Percentiles rank a stretch among this genome's conserved stretches.
phyloP scores from a whole-genome alignment of 2,797 vertebrate genomes.

The Argyrosomus regius region DNA sequence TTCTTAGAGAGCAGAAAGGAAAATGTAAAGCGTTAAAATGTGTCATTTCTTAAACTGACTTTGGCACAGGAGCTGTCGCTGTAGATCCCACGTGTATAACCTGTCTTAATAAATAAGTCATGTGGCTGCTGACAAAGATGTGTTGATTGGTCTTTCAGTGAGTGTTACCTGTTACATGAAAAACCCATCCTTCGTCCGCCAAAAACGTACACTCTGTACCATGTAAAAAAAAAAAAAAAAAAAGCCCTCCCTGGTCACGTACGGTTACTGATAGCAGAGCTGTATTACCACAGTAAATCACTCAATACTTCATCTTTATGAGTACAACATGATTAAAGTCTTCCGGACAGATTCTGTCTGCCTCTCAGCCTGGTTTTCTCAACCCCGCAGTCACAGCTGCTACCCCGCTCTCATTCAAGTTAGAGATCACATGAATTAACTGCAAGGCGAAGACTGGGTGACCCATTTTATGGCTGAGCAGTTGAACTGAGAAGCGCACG shows the following conservation, averaged over 20 bases:
- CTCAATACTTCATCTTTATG: constrained; percentile 24
- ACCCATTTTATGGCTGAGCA: constrained; percentile 70
- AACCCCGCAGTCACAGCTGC: constrained; percentile 53
- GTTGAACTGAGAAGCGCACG: constrained; percentile 48
- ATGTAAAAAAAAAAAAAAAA: neutral
- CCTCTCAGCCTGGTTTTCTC: constrained; percentile 24
- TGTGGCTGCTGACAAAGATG: constrained; percentile 7
- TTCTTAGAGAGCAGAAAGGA: neutral
- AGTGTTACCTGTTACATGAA: too few relatives aligned
- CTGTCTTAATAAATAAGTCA: constrained; percentile 17
- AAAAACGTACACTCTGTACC: neutral
- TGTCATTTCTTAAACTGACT: neutral
- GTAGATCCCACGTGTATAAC: neutral
- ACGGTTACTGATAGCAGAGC: constrained; percentile 3
- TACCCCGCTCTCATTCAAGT: constrained; percentile 41
- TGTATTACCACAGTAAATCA: neutral
- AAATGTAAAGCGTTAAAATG: neutral
- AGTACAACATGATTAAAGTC: constrained; percentile 30
- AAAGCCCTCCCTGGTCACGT: neutral
- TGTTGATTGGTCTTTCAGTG: neutral
- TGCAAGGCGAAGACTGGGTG: constrained; percentile 65
- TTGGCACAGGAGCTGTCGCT: neutral
- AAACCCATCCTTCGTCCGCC: neutral
- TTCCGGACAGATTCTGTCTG: constrained; percentile 14
- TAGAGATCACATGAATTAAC: constrained; percentile 74